Evolutionary conservation across 2,888 invertebrate species (phyloP), one percentile per base, ranked within the genome.

Genomic region (Mythimna vitellina): DNA sequence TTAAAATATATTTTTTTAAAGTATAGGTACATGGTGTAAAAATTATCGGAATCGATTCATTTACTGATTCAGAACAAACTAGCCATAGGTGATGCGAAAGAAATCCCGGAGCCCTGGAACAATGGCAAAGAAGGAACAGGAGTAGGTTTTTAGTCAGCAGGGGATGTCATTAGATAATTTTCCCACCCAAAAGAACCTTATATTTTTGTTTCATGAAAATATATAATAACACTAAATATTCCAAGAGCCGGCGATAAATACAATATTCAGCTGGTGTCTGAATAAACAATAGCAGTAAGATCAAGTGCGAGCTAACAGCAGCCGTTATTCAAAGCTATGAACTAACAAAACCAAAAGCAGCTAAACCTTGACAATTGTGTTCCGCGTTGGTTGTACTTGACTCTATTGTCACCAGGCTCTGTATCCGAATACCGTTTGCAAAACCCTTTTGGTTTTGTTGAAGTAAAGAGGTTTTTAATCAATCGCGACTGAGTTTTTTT

Each of bases 301-400:
- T 56, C 63, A 65, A 71, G 54, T 70, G 53, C 35, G 22, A n/a
- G 54, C 29, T 65, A 32, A 78, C 58, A 10, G 32, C 58, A 64
- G 57, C 38, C 17, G 54, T 54, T 61, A 63, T 66, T 63, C 25
- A 63, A 70, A 65, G 65, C 53, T 1, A 17, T 1, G 46, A 46
- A 46, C 17, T 46, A 17, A 46, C 5, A 46, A 20, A 17, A 46
- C 46, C 63, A 78, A 73, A 78, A 64, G 12, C 63, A 53, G 35
- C 25, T 81, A 51, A 61, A 63, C 25, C 66, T 66, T 38, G 57
- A 54, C 57, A 51, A 76, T 73, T 73, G 80, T 67, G 57, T 68
- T 68, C 53, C 56, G n/a, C 29, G n/a, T 22, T 53, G 4, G 20
- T 42, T 65, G 49, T 35, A 63, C 63, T 56, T 8, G 22, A 38